Evolutionary conservation across 2,888 invertebrate genomes (phyloP), one percentile per base, ranked within the genome.

Genomic region (Metacarcinus magister): DNA sequence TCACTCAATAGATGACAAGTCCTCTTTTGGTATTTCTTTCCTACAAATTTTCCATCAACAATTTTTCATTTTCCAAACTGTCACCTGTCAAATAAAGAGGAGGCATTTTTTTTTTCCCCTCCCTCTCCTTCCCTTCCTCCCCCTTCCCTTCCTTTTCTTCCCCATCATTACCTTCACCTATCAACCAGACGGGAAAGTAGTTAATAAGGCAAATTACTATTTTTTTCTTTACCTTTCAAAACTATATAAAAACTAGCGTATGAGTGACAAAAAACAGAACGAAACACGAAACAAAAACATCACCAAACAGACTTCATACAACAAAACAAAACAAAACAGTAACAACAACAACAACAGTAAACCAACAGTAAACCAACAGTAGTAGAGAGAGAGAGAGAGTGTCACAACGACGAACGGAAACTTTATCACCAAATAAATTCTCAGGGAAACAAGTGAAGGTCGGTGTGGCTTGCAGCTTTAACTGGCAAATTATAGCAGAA

Each of bases 381-480:
- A 54, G 54, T 16, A 67, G 54, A 19, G 54, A 32, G 32, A 23
- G 32, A 67, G 54, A 19, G 54, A 32, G 32, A 23, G 32, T 82
- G 82, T 82, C 32, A 82, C 13, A 32, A 32, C 10, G 82, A 28
- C 32, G 10, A 82, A 32, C 10, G 10, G 2, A 7, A 82, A 82
- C 32, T 82, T 82, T 82, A 82, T 82, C 82, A 82, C 82, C 82
- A 32, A 82, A 82, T 82, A 82, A 82, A 82, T 82, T 32, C 82
- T 0, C 32, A 32, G 23, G 82, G 82, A 32, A 82, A 82, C 32
- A 32, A 82, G 82, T 32, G 82, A 82, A 82, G 32, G 32, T 82
- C 13, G 82, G 7, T 32, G 82, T 82, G 82, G 32, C 82, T 10
- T 32, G 82, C 82, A 82, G 82, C 82, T 82, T 82, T 82, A 82